Evolutionary conservation across 2,113 vertebrate genomes (phyloP), one percentile per base, ranked within the genome.

Genomic region (Axis porcinus): DNA sequence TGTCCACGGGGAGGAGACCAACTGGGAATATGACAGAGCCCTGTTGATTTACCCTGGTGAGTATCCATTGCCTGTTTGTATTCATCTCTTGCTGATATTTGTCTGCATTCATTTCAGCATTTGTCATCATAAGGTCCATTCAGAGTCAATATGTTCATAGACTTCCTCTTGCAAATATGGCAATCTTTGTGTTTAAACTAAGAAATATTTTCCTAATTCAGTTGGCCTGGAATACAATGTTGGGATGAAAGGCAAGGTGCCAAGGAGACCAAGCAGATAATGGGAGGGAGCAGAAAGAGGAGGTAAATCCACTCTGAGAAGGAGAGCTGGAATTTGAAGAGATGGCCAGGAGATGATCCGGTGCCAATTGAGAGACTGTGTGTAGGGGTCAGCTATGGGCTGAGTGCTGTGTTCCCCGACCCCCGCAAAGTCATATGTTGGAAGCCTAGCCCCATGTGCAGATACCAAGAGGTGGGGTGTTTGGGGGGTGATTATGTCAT

Each of bases 361-460:
- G 58, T 25, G 28, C 21, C 43, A 40, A 19, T 4, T 12, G 60
- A 70, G 28, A 84, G 8, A 17, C 81, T 25, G 9, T 25, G 33
- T 2, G 17, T 67, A 55, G n/a, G 36, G 15, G 21, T 30, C 36
- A 33, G 28, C 40, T 13, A 11, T 33, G 12, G 28, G 70, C 19
- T 78, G 52, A 89, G 7, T 30, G 27, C 13, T 47, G 54, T n/a
- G 54, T 27, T 3, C 78, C 1, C 6, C 14, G 1, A 43, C 43
- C 2, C 3, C 3, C 21, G 1, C 21, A 55, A 30, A 33, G 30
- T 28, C 5, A 3, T 12, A 47, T 25, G 19, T 45, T 58, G 40
- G 40, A 17, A 17, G 9, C 40, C 50, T 23, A 45, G 15, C 27
- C 27, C 28, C 1, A 5, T 14, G 12, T 12, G 40, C 11, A 0